Evolutionary conservation across 64 coral and sea anemone species (phyloP).

Genomic region (Acropora tenuis): DNA sequence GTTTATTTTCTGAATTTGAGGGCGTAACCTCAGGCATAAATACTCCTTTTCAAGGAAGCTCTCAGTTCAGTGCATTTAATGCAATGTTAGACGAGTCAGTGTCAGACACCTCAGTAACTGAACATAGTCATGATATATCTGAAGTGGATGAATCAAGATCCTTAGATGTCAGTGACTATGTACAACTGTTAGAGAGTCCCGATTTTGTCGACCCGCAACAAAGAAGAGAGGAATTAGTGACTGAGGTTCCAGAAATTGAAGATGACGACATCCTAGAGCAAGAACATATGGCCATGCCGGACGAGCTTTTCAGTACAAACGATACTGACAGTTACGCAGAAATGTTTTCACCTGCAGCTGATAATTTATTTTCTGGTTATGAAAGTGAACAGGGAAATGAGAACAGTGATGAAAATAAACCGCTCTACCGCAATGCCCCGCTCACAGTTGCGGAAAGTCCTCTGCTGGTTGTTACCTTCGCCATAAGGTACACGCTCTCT

Average conservation of each 20-base stretch:
- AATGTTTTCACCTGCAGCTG: neutral
- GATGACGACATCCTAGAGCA: neutral
- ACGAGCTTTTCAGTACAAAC: conserved; percentile 12
- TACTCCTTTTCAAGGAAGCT: neutral
- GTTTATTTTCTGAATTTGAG: neutral
- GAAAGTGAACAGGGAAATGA: neutral
- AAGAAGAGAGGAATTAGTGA: neutral
- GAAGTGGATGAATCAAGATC: neutral
- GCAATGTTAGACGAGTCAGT: neutral
- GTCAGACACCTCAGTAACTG: neutral
- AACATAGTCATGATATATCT: neutral
- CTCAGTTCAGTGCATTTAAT: neutral
- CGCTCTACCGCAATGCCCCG: conserved; percentile 16
- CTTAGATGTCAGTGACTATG: neutral
- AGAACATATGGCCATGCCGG: neutral
- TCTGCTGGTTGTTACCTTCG: conserved; percentile 25
- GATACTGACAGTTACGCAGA: conserved; percentile 8
- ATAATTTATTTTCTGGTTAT: neutral
- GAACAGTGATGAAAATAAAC: conserved; percentile 9
- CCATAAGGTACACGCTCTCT: neutral
- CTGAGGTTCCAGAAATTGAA: conserved; percentile 21
- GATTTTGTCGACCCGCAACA: neutral
- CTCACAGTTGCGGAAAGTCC: conserved; percentile 25
- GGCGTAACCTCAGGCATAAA: neutral
- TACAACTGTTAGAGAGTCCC: conserved; percentile 4